A percentile compares a stretch with the other conserved stretches of the same genome.
phyloP scores from a whole-genome alignment of 2,113 vertebrate genomes.

The Rafetus swinhoei region DNA sequence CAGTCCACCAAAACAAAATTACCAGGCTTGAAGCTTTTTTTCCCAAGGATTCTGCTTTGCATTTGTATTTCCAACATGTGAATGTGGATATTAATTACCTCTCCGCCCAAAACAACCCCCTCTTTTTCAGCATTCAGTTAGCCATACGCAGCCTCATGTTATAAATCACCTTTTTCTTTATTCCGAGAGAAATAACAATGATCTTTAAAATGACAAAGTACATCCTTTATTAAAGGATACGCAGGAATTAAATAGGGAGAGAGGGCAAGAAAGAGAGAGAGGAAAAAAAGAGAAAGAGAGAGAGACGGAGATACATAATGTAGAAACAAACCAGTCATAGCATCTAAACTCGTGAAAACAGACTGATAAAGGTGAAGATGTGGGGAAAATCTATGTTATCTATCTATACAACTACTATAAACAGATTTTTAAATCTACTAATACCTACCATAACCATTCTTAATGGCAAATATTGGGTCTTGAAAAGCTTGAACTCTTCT shows the following conservation, averaged over 20 bases:
- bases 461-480: slow-evolving; percentile 83
- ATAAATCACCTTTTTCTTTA: slow-evolving; percentile 77
- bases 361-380: slow-evolving; percentile 74
- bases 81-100: slow-evolving; percentile 72
- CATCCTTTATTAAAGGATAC: slow-evolving; percentile 82
- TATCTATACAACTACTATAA: slow-evolving; percentile 71
- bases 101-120: slow-evolving; percentile 55
- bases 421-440: slow-evolving; percentile 80
- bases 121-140: slow-evolving; percentile 64
- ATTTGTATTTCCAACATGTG: slow-evolving; percentile 70
- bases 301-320: slow-evolving; percentile 65
- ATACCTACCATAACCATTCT: slow-evolving; percentile 99
- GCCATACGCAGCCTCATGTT: slow-evolving; percentile 74
- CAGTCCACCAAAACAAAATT: slow-evolving; percentile 79
- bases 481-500: slow-evolving; percentile 84
- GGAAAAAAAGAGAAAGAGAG: background rate
- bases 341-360: slow-evolving; percentile 81
- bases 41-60: slow-evolving; percentile 44
- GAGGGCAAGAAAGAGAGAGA: slow-evolving; percentile 21
- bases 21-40: slow-evolving; percentile 63
- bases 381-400: slow-evolving; percentile 71
- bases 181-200: slow-evolving; percentile 77
- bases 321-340: slow-evolving; percentile 76
- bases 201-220: slow-evolving; percentile 78
- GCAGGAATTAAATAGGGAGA: slow-evolving; percentile 77